Evolutionary conservation across 35 echinoderm and acorn worm genomes (phyloP).

Genomic region (Nesometra sesokonis): DNA sequence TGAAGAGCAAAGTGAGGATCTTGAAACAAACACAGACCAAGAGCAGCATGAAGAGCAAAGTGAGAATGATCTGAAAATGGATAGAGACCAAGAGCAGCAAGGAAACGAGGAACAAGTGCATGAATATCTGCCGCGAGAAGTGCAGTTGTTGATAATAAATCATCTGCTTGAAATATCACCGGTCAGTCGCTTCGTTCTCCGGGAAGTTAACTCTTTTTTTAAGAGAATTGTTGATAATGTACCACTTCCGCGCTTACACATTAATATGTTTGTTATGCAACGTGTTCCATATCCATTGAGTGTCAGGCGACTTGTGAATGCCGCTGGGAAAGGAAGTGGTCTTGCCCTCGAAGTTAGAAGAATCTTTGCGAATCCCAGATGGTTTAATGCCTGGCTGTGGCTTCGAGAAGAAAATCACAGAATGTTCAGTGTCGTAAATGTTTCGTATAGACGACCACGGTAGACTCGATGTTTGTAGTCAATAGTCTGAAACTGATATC

Average conservation of each 20-base stretch:
- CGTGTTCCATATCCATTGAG: conserved; percentile 2
- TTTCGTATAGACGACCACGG: no score
- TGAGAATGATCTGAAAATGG: no score
- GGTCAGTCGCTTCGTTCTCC: not conserved
- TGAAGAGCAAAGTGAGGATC: no score
- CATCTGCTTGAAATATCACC: not conserved
- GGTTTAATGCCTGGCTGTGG: not conserved
- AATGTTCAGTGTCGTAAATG: not conserved
- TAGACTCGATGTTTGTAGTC: no score
- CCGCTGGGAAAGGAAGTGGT: not conserved
- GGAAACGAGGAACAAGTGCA: not conserved
- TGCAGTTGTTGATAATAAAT: not conserved
- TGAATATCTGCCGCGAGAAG: not conserved
- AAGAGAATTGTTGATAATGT: not conserved
- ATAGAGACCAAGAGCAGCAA: not conserved
- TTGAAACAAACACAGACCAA: no score
- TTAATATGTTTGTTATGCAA: not conserved
- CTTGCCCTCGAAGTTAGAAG: conserved; percentile 1
- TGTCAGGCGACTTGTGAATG: conserved; percentile 3
- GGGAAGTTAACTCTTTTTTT: no score
- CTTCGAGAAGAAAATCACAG: conserved; percentile 1
- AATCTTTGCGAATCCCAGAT: conserved; percentile 5
- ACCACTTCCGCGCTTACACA: conserved; percentile 4
- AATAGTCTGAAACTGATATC: no score
- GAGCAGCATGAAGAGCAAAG: no score